Conservation (phyloP, 2,888 invertebrate species). For the Ferdinandea cuprea region DNA sequence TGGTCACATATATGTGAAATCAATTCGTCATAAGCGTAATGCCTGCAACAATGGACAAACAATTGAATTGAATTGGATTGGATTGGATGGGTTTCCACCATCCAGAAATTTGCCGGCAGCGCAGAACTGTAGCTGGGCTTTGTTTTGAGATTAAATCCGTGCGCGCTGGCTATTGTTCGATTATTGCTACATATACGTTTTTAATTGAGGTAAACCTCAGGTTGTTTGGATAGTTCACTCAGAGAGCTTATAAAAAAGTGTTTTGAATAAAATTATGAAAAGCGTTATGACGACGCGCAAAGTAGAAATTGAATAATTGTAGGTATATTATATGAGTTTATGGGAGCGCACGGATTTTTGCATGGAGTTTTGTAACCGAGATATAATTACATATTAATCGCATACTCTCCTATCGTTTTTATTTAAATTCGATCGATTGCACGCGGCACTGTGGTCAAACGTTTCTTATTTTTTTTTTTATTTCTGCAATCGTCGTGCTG, state of each 20-base stretch:
- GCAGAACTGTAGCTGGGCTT: neutral
- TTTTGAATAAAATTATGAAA: constrained; percentile 30
- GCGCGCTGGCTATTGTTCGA: constrained; percentile 14
- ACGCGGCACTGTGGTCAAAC: neutral
- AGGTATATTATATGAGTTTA: constrained; percentile 36
- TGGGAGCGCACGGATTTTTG: constrained; percentile 31
- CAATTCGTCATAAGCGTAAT: constrained; percentile 51
- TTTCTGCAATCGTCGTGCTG: neutral
- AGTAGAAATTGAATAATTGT: constrained; percentile 35
- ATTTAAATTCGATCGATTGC: constrained; percentile 29
- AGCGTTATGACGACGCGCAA: constrained; percentile 6
- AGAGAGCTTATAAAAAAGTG: constrained; percentile 1
- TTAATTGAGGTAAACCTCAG: constrained; percentile 43
- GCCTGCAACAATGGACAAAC: constrained; percentile 37
- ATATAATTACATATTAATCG: constrained; percentile 39
- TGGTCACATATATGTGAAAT: constrained; percentile 63
- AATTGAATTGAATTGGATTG: constrained; percentile 24
- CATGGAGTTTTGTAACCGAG: constrained; percentile 31
- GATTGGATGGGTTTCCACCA: neutral
- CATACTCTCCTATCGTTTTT: neutral
- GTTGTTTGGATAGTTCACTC: constrained; percentile 31
- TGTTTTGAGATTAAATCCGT: constrained; percentile 45
- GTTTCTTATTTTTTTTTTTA: neutral
- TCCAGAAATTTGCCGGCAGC: too few species aligned
- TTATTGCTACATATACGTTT: constrained; percentile 29